Conservation (phyloP, 1,140 invertebrate genomes). For the Diuraphis noxia region DNA sequence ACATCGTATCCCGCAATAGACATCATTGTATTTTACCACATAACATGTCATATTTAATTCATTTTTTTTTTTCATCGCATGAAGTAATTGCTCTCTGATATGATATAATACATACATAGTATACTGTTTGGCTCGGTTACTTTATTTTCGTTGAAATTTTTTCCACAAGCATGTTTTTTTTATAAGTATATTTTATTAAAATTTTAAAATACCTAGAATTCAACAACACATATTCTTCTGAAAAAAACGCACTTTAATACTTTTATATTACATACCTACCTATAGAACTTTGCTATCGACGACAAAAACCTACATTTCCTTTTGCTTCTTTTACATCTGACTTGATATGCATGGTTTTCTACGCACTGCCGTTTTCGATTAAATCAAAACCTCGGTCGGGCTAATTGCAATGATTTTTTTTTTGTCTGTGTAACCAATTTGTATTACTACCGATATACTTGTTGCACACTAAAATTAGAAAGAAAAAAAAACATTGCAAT, state of each 20-base stretch:
- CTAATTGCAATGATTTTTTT: not conserved
- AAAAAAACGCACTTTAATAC: not conserved
- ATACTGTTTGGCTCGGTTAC: not conserved
- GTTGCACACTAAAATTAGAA: not conserved
- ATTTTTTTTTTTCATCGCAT: conserved; percentile 6
- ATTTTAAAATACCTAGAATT: not conserved
- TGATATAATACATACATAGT: not conserved
- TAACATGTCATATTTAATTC: conserved; percentile 3
- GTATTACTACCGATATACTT: not conserved
- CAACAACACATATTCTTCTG: not conserved
- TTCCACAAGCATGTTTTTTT: not conserved
- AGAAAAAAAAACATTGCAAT: not conserved
- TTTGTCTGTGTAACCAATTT: not conserved
- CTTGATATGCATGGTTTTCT: not conserved
- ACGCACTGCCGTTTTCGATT: conserved; percentile 24
- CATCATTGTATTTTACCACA: not conserved
- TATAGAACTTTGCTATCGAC: not conserved
- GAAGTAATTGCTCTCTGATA: not conserved
- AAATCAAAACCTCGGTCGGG: not conserved
- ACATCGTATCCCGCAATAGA: not conserved
- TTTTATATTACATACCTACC: not conserved
- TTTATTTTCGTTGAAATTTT: not conserved
- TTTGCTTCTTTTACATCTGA: not conserved
- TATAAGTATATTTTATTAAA: not conserved
- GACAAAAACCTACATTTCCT: not conserved